phyloP scores from a whole-genome alignment of 2,888 invertebrate species.

The Disparrhopalites patrizii region DNA sequence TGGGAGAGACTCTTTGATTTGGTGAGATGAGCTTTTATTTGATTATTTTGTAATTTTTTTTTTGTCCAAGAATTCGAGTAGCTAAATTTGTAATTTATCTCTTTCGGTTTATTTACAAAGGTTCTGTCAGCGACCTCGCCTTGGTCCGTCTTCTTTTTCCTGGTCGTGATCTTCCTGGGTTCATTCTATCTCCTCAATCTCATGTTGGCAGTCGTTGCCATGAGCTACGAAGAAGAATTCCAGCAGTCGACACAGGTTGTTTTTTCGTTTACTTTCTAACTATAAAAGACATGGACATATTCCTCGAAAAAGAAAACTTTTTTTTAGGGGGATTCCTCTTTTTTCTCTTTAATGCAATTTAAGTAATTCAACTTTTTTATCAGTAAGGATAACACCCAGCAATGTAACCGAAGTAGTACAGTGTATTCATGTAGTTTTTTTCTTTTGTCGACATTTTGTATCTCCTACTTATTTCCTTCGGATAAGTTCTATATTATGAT shows the following conservation, averaged over 20 bases:
- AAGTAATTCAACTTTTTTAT: too few species aligned
- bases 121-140: slow-evolving; percentile 90
- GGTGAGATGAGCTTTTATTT: slow-evolving; percentile 56
- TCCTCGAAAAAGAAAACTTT: background rate
- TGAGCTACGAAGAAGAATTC: slow-evolving; percentile 94
- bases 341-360: too few species aligned
- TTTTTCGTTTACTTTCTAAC: too few species aligned
- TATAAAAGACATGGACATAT: background rate
- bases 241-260: slow-evolving; percentile 87
- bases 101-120: slow-evolving; percentile 55
- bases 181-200: slow-evolving; percentile 90
- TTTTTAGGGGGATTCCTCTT: too few species aligned
- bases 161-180: slow-evolving; percentile 94
- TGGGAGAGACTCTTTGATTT: slow-evolving; percentile 98
- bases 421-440: too few species aligned
- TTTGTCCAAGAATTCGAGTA: too few species aligned
- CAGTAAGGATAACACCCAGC: too few species aligned
- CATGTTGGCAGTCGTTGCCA: slow-evolving; percentile 95
- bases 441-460: too few species aligned
- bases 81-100: background rate
- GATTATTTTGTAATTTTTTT: background rate
- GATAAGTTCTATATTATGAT: too few species aligned
- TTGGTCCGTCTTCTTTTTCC: slow-evolving; percentile 93
- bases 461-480: too few species aligned
- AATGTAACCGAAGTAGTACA: too few species aligned